Evolutionary conservation across 1,140 invertebrate species (phyloP).

Genomic region (Drosophila ambigua): DNA sequence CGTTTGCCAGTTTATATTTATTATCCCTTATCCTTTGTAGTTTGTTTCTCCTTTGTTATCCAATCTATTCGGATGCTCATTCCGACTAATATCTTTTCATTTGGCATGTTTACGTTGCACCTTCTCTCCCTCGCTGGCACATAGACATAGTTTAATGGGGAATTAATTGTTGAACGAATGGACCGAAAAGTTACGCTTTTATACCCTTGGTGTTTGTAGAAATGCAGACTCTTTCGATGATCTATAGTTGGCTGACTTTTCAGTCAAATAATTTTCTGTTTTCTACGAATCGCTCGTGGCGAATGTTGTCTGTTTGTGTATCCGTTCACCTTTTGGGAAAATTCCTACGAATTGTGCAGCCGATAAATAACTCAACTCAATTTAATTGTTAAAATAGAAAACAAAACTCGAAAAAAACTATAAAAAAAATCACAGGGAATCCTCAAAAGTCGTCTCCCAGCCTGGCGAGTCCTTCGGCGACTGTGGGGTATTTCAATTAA

Average conservation of each 20-base stretch:
- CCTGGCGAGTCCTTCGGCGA: constrained; percentile 25
- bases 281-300: too few species aligned
- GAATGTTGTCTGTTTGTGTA: not conserved
- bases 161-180: not conserved
- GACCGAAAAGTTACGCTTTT: too few species aligned
- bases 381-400: constrained; percentile 33
- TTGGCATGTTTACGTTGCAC: constrained; percentile 39
- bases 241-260: too few species aligned
- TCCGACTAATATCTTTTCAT: not conserved
- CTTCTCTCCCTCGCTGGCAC: constrained; percentile 4
- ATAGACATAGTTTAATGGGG: not conserved
- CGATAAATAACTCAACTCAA: too few species aligned
- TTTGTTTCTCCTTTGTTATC: constrained; percentile 16
- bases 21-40: constrained; percentile 55
- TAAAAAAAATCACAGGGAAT: constrained; percentile 4
- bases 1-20: too few species aligned
- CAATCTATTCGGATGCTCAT: not conserved
- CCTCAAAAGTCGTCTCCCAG: constrained; percentile 59
- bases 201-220: too few species aligned
- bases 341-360: too few species aligned
- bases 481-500: not conserved
- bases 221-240: too few species aligned
- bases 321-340: not conserved
- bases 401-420: constrained; percentile 1
- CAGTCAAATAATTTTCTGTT: too few species aligned